Conservation (phyloP, 2,113 vertebrate genomes). For the Saccopteryx leptura region DNA sequence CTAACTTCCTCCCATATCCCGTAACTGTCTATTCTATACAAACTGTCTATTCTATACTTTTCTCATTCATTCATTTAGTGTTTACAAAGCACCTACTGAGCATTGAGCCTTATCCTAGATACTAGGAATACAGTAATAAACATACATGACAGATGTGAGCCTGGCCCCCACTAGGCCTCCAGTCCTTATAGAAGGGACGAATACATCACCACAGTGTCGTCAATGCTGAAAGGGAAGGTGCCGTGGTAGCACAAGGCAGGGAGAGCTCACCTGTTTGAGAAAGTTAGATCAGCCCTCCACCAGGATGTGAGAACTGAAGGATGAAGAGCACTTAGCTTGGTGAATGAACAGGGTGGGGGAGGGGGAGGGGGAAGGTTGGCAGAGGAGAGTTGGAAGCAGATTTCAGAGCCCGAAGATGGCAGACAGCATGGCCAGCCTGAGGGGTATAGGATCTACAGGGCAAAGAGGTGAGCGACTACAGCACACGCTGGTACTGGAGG, state of each 20-base stretch:
- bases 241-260: fast-evolving
- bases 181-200: not conserved
- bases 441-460: not conserved
- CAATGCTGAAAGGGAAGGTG: not conserved
- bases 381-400: not conserved
- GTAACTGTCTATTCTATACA: not conserved
- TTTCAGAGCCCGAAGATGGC: not conserved
- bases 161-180: not conserved
- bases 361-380: not conserved
- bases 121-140: not conserved
- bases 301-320: not conserved
- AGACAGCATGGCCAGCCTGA: not conserved
- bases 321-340: not conserved
- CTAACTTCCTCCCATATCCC: not conserved
- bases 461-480: not conserved
- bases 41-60: too few species aligned
- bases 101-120: not conserved
- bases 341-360: not conserved
- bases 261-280: not conserved
- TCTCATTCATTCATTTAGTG: not conserved
- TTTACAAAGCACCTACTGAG: not conserved
- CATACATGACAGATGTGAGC: not conserved
- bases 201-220: not conserved
- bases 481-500: not conserved
- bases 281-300: not conserved